Conservation (phyloP, 2,888 invertebrate species). For the Ethmia dodecea region DNA sequence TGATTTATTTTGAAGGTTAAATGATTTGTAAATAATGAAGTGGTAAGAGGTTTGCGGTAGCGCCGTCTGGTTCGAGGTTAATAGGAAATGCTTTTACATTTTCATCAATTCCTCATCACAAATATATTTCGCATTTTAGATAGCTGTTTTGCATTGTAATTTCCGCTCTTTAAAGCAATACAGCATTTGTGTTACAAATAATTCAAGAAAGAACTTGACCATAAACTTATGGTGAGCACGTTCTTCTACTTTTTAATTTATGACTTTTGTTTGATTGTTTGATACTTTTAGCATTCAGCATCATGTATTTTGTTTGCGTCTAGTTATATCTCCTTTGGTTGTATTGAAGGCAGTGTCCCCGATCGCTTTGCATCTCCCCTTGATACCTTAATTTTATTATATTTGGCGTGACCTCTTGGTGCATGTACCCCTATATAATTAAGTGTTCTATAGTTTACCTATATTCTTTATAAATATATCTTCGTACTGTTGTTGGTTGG, state of each 20-base stretch:
- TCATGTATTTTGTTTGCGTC: slow-evolving; percentile 56
- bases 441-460: slow-evolving; percentile 43
- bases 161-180: slow-evolving; percentile 23
- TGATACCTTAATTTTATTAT: slow-evolving; percentile 47
- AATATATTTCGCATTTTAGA: slow-evolving; percentile 40
- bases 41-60: slow-evolving; percentile 43
- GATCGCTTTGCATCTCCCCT: slow-evolving; percentile 73
- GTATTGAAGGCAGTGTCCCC: slow-evolving; percentile 78
- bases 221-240: slow-evolving; percentile 55
- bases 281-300: slow-evolving; percentile 51
- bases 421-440: slow-evolving; percentile 65
- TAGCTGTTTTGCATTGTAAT: slow-evolving; percentile 26
- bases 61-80: slow-evolving; percentile 34
- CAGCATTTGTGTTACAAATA: slow-evolving; percentile 14
- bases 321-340: slow-evolving; percentile 68
- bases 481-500: slow-evolving; percentile 35
- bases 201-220: slow-evolving; percentile 32
- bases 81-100: slow-evolving; percentile 54
- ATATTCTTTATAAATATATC: slow-evolving; percentile 25
- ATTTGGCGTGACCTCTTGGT: slow-evolving; percentile 78
- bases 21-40: too few species aligned
- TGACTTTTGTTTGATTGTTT: slow-evolving; percentile 50
- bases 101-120: slow-evolving; percentile 36
- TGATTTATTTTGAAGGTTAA: too few species aligned
- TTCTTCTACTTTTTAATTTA: slow-evolving; percentile 39